Evolutionary conservation across 2,113 vertebrate genomes (phyloP).

Genomic region (Etia nguti): DNA sequence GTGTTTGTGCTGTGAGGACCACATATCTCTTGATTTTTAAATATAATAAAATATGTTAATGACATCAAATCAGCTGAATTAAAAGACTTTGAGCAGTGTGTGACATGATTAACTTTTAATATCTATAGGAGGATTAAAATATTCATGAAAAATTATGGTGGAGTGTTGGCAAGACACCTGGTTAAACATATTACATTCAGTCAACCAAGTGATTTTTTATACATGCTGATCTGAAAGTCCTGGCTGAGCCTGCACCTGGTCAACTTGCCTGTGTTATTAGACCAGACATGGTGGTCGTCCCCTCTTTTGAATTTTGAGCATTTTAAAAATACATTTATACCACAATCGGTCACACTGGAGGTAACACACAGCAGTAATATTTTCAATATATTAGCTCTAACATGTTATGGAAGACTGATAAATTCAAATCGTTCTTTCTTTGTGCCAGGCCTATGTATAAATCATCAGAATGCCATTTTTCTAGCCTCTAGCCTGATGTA

Average conservation of each 20-base stretch:
- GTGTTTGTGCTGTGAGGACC: background rate
- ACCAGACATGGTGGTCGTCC: background rate
- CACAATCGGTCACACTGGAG: background rate
- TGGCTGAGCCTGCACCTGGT: background rate
- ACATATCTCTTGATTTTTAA: background rate
- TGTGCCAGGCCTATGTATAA: background rate
- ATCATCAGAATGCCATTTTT: background rate
- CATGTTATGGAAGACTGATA: background rate
- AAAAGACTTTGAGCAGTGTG: background rate
- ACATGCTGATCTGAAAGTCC: background rate
- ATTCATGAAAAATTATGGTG: background rate
- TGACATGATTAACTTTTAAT: background rate
- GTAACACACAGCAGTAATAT: background rate
- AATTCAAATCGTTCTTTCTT: background rate
- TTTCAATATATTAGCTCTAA: background rate
- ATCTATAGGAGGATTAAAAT: background rate
- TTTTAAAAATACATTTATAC: background rate
- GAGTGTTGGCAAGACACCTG: background rate
- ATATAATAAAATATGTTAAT: background rate
- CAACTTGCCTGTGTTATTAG: background rate
- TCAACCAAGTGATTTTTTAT: background rate
- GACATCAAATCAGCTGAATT: background rate
- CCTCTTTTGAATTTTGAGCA: background rate
- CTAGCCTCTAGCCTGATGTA: background rate
- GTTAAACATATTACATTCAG: background rate